Evolutionary conservation across 2,888 invertebrate genomes (phyloP), one percentile per base, ranked within the genome.

Genomic region (Eremobia ochroleuca): DNA sequence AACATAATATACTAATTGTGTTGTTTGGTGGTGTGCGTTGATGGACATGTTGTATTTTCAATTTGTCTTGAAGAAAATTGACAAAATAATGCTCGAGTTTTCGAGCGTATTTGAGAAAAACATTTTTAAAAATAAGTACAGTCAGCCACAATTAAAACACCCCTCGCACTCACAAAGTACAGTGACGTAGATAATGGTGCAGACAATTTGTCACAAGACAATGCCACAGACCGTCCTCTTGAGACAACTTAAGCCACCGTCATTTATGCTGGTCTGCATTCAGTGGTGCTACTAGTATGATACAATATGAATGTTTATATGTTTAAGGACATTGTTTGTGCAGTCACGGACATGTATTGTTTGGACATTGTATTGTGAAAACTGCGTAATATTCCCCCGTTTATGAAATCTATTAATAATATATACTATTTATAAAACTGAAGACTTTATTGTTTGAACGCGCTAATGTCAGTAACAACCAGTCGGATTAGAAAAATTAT

Each of bases 121-220:
- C 21, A 49, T 6, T 49, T 21, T 49, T 58, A 46, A 40, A 46
- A 81, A 37, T 31, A 52, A 21, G 34, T 68, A 69, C 70, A 65
- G 76, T 76, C 69, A 64, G 46, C 65, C 58, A 62, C 75, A 81
- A 79, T 83, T 77, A 74, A 62, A 74, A 31, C n/a, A 34, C 21
- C 46, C 49, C 49, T 79, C 68, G 65, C 79, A 85, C 73, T 46
- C 73, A 66, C 67, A 34, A 70, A 74, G 74, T 76, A 81, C 81
- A 76, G 79, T 76, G 74, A 67, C 72, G 76, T 76, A 73, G 70
- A 83, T 83, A 88, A 87, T 85, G 77, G 78, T 81, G 79, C 73
- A 77, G 76, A 85, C 89, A 82, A 90, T 90, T 89, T 87, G 85
- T 90, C 89, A 90, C 82, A 71, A 77, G 82, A 85, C 83, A 81